These are phyloP conservation scores for Diorhabda sublineata DNA, from an alignment of 1,140 invertebrate species.

Conservation along the genomic window DNA sequence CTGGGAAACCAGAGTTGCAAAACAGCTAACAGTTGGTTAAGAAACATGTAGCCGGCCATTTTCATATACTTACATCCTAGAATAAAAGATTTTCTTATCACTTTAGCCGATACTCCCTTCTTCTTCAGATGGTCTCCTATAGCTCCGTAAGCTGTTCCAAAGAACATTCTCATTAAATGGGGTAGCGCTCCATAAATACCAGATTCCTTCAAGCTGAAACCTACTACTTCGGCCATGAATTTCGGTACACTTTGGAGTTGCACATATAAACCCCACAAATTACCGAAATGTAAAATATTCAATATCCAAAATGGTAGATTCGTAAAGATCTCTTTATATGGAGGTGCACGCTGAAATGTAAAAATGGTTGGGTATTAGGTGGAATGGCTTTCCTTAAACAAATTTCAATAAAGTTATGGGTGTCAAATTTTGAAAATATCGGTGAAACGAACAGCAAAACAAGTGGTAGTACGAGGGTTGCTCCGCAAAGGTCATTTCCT, in stretches of 20 bases:
- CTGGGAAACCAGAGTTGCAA: too few species aligned
- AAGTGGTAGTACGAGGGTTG: too few species aligned
- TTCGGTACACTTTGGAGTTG: constrained; percentile 85
- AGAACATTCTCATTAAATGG: constrained; percentile 60
- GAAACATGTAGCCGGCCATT: neutral
- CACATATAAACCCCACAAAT: constrained; percentile 75
- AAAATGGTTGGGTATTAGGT: neutral
- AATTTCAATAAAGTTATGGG: too few species aligned
- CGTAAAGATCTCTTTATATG: constrained; percentile 56
- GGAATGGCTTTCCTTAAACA: too few species aligned
- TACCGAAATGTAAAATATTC: constrained; percentile 66
- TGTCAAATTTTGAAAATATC: too few species aligned
- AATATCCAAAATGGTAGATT: constrained; percentile 67
- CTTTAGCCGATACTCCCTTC: constrained; percentile 53
- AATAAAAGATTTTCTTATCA: constrained; percentile 68
- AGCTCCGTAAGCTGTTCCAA: constrained; percentile 63
- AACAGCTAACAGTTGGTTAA: too few species aligned
- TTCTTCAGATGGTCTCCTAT: constrained; percentile 61
- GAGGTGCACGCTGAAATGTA: constrained; percentile 47
- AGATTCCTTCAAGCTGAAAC: constrained; percentile 72
- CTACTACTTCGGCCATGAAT: constrained; percentile 79
- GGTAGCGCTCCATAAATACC: constrained; percentile 67
- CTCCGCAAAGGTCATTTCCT: too few species aligned
- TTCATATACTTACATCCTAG: constrained; percentile 59
- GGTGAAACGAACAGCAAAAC: too few species aligned